Evolutionary conservation across 2,797 vertebrate genomes (phyloP).

Genomic region (Falco biarmicus): DNA sequence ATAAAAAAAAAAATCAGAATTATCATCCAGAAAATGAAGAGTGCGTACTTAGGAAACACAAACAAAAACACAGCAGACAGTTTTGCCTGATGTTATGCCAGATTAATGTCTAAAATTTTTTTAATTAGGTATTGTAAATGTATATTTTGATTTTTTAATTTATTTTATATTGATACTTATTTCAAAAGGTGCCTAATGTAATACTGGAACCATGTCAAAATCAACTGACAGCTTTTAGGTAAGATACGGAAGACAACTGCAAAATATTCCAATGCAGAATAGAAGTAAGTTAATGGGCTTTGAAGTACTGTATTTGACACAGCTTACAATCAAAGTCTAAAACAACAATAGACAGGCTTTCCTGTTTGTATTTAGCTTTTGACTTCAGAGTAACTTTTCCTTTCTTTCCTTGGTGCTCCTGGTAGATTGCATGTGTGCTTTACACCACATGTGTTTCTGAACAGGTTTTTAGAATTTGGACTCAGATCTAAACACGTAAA

Average conservation of each 20-base stretch:
- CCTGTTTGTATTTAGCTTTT: background rate
- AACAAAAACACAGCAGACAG: background rate
- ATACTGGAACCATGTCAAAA: background rate
- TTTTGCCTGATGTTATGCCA: background rate
- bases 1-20: background rate
- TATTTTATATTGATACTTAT: background rate
- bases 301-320: background rate
- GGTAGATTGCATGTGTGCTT: background rate
- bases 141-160: background rate
- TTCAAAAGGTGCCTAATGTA: background rate
- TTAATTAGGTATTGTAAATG: background rate
- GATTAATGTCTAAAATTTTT: background rate
- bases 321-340: background rate
- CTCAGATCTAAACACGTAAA: background rate
- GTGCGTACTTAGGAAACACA: background rate
- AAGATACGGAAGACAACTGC: background rate
- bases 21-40: background rate
- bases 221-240: background rate
- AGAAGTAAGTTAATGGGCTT: background rate
- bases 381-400: background rate
- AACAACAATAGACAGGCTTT: background rate
- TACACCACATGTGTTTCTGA: background rate
- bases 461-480: constrained; percentile 29
- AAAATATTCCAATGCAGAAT: background rate
- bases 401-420: background rate